A percentile compares a stretch with the other conserved stretches of the same genome.
phyloP scores from a whole-genome alignment of 2,113 vertebrate genomes.

The Rhabdornis inornatus region DNA sequence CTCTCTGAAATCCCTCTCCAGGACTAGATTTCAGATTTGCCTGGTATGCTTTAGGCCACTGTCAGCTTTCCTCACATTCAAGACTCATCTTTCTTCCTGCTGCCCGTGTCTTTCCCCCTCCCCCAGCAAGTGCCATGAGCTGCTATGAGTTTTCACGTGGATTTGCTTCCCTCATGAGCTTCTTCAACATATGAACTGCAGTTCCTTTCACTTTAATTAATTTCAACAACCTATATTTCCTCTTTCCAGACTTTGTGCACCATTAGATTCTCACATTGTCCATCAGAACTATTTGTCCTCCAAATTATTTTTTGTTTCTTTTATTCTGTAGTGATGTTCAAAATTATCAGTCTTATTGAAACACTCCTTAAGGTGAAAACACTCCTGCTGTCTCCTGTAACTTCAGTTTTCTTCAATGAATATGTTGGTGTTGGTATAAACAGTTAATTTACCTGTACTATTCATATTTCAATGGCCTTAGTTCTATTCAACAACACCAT shows the following conservation, averaged over 20 bases:
- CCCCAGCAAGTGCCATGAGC: neutral
- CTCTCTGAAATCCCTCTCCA: neutral
- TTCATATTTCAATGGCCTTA: neutral
- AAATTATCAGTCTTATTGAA: neutral
- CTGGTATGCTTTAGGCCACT: slow-evolving; percentile 23
- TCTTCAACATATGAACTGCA: neutral
- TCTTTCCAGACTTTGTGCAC: neutral
- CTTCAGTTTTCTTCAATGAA: neutral
- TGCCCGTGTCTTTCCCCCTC: neutral
- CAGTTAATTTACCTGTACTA: neutral
- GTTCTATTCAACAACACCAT: rapidly evolving
- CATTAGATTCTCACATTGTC: neutral
- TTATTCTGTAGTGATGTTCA: neutral
- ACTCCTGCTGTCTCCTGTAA: neutral
- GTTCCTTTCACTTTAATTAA: neutral
- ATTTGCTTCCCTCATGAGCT: neutral
- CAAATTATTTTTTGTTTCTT: neutral
- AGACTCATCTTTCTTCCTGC: neutral
- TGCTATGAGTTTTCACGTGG: neutral
- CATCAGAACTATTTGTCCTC: neutral
- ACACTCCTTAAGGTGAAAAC: neutral
- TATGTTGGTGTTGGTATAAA: neutral
- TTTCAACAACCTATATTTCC: neutral
- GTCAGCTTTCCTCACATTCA: slow-evolving; percentile 33
- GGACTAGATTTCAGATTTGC: neutral